Conservation (phyloP, 2,113 vertebrate genomes). For the Phalacrocorax carbo region DNA sequence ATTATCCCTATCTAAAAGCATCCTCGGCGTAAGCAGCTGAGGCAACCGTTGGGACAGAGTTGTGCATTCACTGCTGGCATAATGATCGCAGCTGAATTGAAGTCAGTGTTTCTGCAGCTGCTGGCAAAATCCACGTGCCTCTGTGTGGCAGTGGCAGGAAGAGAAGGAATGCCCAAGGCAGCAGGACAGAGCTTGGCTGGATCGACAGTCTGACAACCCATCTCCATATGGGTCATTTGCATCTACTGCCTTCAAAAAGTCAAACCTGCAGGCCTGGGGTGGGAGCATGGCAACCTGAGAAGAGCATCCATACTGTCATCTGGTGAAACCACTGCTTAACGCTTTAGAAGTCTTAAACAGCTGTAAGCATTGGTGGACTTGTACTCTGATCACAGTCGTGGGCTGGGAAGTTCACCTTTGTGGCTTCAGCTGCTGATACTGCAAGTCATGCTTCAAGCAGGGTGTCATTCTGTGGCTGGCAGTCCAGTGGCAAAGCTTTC, state of each 20-base stretch:
- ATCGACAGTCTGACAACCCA: background rate
- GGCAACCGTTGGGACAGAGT: accelerated
- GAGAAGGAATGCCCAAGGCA: background rate
- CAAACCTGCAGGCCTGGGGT: background rate
- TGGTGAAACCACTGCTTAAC: too few relatives aligned
- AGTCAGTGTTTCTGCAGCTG: background rate
- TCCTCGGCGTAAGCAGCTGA: too few relatives aligned
- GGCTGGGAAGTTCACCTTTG: background rate
- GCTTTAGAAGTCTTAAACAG: background rate
- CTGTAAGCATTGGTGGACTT: background rate
- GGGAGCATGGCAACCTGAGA: background rate
- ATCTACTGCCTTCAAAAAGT: too few relatives aligned
- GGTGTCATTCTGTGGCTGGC: accelerated
- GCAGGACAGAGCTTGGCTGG: background rate
- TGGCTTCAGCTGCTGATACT: background rate
- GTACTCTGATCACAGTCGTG: accelerated
- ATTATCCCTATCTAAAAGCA: background rate
- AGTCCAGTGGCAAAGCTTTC: background rate
- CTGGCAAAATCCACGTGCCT: background rate
- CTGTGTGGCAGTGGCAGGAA: background rate
- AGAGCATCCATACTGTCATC: background rate
- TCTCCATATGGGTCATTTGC: accelerated
- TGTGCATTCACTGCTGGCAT: too few relatives aligned
- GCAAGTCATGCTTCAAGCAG: too few relatives aligned
- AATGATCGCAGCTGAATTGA: accelerated